Percentiles rank a stretch among this genome's conserved stretches.
Evolutionary conservation across 2,797 vertebrate genomes (phyloP).

Genomic region (Sphenopsis melanotis): DNA sequence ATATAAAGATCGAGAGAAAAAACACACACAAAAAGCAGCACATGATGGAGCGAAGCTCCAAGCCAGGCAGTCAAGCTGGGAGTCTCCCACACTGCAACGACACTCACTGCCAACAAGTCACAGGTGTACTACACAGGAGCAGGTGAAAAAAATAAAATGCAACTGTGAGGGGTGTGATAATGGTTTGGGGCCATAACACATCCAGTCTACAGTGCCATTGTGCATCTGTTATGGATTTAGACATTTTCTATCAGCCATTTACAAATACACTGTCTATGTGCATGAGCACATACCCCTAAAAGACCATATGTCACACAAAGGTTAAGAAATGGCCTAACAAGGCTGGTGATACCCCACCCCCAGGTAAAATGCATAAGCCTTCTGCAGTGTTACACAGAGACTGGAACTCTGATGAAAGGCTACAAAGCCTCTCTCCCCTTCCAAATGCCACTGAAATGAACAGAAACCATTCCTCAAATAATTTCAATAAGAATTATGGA

Average conservation of each 20-base stretch:
- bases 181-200: slow-evolving; percentile 46
- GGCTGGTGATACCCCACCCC: not conserved
- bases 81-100: slow-evolving; percentile 48
- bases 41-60: slow-evolving; percentile 10
- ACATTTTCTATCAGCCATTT: not conserved
- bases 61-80: slow-evolving; percentile 61
- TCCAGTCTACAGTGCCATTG: slow-evolving; percentile 5
- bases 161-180: slow-evolving; percentile 42
- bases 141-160: slow-evolving; percentile 76
- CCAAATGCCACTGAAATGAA: not conserved
- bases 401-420: not conserved
- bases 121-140: slow-evolving; percentile 74
- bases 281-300: not conserved
- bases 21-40: not conserved
- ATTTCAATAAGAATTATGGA: not conserved
- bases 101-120: slow-evolving; percentile 71
- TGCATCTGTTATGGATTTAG: not conserved
- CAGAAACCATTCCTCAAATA: not conserved
- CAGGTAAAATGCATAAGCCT: not conserved
- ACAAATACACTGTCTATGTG: not conserved
- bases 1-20: not conserved
- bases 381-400: not conserved
- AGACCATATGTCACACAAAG: not conserved
- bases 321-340: not conserved
- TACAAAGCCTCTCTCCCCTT: not conserved